phyloP scores from a whole-genome alignment of 2,888 invertebrate species.

The Odiellus spinosus region DNA sequence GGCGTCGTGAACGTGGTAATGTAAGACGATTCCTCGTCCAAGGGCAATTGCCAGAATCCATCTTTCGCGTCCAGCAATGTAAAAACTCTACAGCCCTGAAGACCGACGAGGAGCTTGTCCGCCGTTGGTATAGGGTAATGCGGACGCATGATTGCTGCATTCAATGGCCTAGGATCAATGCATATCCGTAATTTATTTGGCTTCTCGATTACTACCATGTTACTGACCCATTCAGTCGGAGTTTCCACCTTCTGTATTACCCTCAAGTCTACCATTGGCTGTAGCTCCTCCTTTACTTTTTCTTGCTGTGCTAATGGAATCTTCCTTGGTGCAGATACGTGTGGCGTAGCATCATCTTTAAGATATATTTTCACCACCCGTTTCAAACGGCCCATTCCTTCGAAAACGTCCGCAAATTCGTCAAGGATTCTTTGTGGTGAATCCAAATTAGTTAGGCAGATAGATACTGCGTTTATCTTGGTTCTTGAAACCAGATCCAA shows the following conservation, averaged over 20 bases:
- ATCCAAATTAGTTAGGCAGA: not conserved
- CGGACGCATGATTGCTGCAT: constrained; percentile 4
- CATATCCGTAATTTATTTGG: constrained; percentile 7
- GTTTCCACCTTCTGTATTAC: constrained; percentile 1
- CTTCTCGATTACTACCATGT: constrained; percentile 3
- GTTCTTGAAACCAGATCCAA: not conserved
- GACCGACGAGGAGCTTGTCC: constrained; percentile 1
- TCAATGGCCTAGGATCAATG: constrained; percentile 7
- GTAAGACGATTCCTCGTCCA: constrained; percentile 2
- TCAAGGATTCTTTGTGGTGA: not conserved
- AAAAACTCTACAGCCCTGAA: constrained; percentile 4
- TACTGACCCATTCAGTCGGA: constrained; percentile 2
- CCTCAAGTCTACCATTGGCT: constrained; percentile 4
- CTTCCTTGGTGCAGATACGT: not conserved
- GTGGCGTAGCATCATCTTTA: not conserved
- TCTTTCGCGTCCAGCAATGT: constrained; percentile 6
- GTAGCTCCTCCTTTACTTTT: constrained; percentile 7
- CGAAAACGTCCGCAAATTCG: constrained; percentile 6
- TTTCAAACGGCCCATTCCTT: constrained; percentile 3
- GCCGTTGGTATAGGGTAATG: constrained; percentile 7
- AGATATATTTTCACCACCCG: constrained; percentile 3
- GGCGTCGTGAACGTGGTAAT: constrained; percentile 8
- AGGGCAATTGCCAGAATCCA: constrained; percentile 6
- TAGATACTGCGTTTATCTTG: not conserved
- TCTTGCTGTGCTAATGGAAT: constrained; percentile 1